A percentile compares a stretch with the other conserved stretches of the same genome.
These are phyloP conservation scores for Orchesella cincta DNA, from an alignment of 1,140 invertebrate genomes.

Conservation along the genomic window DNA sequence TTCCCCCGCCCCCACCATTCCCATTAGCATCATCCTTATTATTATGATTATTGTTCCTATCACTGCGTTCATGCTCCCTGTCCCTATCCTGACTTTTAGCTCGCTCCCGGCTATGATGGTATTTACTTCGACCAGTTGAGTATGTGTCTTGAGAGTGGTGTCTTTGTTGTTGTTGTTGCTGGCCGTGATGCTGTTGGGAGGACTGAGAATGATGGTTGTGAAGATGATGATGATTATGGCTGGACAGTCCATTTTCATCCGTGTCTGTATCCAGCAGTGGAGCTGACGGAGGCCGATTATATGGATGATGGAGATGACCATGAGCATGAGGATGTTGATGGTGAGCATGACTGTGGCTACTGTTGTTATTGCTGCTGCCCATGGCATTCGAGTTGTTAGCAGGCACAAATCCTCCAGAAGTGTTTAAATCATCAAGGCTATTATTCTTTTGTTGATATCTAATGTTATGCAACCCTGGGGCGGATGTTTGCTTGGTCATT, in stretches of 20 bases:
- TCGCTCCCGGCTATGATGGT: slow-evolving; percentile 16
- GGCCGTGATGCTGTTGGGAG: slow-evolving; percentile 51
- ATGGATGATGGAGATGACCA: slow-evolving; percentile 16
- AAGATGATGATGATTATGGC: not conserved
- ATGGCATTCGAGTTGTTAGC: not conserved
- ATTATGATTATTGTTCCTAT: slow-evolving; percentile 9
- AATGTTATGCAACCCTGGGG: slow-evolving; percentile 18
- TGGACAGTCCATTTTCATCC: slow-evolving; percentile 29
- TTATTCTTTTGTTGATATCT: slow-evolving; percentile 18
- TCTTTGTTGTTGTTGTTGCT: slow-evolving; percentile 64
- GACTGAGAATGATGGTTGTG: not conserved
- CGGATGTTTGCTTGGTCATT: slow-evolving; percentile 38
- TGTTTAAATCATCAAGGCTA: slow-evolving; percentile 10
- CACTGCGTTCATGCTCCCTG: not conserved
- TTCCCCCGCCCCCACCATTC: slow-evolving; percentile 52
- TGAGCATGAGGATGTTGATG: slow-evolving; percentile 50
- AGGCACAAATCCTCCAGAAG: slow-evolving; percentile 6
- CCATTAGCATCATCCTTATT: not conserved
- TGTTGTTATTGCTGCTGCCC: not conserved
- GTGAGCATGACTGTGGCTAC: slow-evolving; percentile 45
- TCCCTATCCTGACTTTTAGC: slow-evolving; percentile 23
- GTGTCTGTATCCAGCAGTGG: slow-evolving; percentile 69
- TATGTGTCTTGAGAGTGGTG: slow-evolving; percentile 56
- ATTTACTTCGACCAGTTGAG: slow-evolving; percentile 24
- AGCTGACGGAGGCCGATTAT: slow-evolving; percentile 70